Evolutionary conservation across 2,888 invertebrate genomes (phyloP), one percentile per base, ranked within the genome.

Genomic region (Drosophila pseudotalamancana): DNA sequence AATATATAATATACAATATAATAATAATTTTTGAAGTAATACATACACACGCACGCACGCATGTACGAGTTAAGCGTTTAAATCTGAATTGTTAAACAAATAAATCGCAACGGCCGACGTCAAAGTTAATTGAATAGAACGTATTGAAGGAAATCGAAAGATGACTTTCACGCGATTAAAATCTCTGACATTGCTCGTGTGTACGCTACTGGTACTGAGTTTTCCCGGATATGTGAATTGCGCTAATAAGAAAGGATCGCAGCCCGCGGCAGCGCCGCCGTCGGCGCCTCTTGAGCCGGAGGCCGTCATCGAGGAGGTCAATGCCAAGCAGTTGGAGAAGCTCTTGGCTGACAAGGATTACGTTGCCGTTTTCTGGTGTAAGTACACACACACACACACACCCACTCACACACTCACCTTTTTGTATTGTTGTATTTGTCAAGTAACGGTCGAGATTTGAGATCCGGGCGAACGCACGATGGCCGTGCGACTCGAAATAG

Each of bases 281-380:
- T 56, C 87, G 51, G 77, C 81, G 61, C 78, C 89, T 50, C 72
- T 88, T 51, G 90, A 90, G 55, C 90, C 91, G 87, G 95, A 95
- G 90, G 94, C 96, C 92, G 95, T 96, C 93, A 97, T 97, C 93
- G 97, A 97, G 93, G 97, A 97, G 93, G 97, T 97, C 93, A 96
- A 96, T 92, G 95, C 96, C 91, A 97, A 97, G 93, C 96, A 97
- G 93, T 94, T 97, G 93, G 97, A 97, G 92, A 95, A 96, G 91
- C 94, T 97, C 89, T 94, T 97, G 92, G 94, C 95, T 92, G 96
- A 97, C 88, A 97, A 97, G 94, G 97, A 97, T 93, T 97, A 96
- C 94, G 97, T 97, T 92, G 97, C 97, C 92, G 97, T 97, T 92
- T 97, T 96, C 93, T 97, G 97, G 97, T 97, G 97, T 97, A 96